These are phyloP conservation scores for Eudemis profundana DNA, from an alignment of 2,888 invertebrate species.

Conservation along the genomic window DNA sequence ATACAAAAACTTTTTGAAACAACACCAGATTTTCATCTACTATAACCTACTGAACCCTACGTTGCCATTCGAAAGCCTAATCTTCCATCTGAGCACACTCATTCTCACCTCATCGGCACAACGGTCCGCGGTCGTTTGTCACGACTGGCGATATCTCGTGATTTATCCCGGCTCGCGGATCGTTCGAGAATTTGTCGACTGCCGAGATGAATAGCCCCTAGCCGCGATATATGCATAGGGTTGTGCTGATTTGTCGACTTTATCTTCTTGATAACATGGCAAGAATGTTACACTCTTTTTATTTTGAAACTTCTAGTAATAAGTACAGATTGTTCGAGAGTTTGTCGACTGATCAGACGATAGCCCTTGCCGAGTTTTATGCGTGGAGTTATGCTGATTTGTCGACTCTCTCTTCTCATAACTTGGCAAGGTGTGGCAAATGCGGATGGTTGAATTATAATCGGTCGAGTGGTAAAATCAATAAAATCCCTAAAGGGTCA, in stretches of 20 bases:
- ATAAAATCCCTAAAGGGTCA: no score
- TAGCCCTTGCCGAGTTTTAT: no score
- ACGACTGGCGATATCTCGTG: constrained; percentile 58
- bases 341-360: neutral
- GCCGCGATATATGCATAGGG: constrained; percentile 56
- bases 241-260: constrained; percentile 64
- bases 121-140: constrained; percentile 43
- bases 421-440: no score
- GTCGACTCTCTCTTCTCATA: no score
- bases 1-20: no score
- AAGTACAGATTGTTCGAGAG: neutral
- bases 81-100: constrained; percentile 23
- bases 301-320: neutral
- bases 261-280: constrained; percentile 54
- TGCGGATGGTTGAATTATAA: no score
- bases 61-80: constrained; percentile 10
- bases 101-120: constrained; percentile 53
- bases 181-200: constrained; percentile 70
- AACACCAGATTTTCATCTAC: no score
- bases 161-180: constrained; percentile 64
- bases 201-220: constrained; percentile 65
- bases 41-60: no score
- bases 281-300: constrained; percentile 45
- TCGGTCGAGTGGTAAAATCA: no score
- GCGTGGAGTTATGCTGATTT: no score